Base-by-base conservation (phyloP, 1,140 invertebrate genomes). In the Bradynema listronoti region DNA sequence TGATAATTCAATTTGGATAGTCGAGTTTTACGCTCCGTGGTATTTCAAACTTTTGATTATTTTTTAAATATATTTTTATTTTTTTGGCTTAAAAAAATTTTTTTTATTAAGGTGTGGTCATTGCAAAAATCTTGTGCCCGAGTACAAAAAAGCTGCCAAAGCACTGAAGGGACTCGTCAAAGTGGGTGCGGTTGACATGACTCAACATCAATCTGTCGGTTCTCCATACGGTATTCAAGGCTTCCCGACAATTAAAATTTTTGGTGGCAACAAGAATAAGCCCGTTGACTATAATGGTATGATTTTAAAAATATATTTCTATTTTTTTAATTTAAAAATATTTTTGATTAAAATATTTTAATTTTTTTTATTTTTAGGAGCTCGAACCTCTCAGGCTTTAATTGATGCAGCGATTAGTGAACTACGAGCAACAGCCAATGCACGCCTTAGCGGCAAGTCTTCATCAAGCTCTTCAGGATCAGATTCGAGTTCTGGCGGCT, bases 231-330 rank as follows among this genome's bases (percentile, higher is more conserved):
- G 85, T 51, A 85, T 98, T 42, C 81, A 83, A 71, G 91, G 94
- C 54, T 97, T 95, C 78, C 94, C 94, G 19, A 95, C 92, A 0
- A 87, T 98, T 58, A 98, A 97, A 80, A 86, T 98, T 11, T 96
- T 97, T 79, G 87, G 86, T 1, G 79, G 82, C 0, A 86, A 90
- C 78, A 95, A 95, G 79, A 85, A 86, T 45, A 88, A 86, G 59
- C 89, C 91, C 3, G 84, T 85, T 54, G 88, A 91, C 69, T 97
- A 87, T 79, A 86, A 88, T 75, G 91, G 82, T 80, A 55, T 55
- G 60, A 52, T 43, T 65, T 52, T 61, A 22, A 25, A 34, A 19
- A 49, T 53, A 6, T 56, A n/a, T 7, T 16, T 29, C 33, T 46
- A 19, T 49, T n/a, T n/a, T n/a, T n/a, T n/a, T n/a, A n/a, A n/a